These are phyloP conservation scores for Enteromius viviparus DNA, from an alignment of 2,797 vertebrate genomes.

Conservation along the genomic window DNA sequence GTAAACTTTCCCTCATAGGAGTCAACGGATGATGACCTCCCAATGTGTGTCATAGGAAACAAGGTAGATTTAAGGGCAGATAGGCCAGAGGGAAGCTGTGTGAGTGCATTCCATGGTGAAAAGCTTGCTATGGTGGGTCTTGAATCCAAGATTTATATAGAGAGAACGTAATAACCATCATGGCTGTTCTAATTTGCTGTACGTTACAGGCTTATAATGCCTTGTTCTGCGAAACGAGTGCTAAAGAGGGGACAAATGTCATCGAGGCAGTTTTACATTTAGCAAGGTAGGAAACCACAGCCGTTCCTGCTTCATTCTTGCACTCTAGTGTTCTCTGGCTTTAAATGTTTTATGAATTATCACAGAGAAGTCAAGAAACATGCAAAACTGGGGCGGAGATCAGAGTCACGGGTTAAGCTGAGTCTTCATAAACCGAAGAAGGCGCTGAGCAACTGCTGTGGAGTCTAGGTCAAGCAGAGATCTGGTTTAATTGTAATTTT, in stretches of 20 bases:
- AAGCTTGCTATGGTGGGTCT: constrained; percentile 75
- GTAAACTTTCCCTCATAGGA: constrained; percentile 65
- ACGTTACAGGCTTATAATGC: constrained; percentile 72
- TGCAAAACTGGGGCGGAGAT: constrained; percentile 58
- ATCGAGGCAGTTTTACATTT: constrained; percentile 79
- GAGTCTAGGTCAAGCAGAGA: constrained; percentile 52
- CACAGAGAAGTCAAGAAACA: constrained; percentile 76
- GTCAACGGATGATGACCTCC: constrained; percentile 65
- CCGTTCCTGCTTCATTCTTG: not conserved
- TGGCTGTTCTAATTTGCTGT: constrained; percentile 1
- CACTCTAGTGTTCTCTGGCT: not conserved
- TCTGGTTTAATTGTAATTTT: not conserved
- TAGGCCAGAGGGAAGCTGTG: constrained; percentile 59
- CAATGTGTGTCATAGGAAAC: constrained; percentile 79
- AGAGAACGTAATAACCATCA: constrained; percentile 12
- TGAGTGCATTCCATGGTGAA: constrained; percentile 71
- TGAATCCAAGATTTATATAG: constrained; percentile 21
- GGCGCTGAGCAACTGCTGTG: constrained; percentile 68
- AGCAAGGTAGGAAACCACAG: constrained; percentile 68
- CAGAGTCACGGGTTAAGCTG: constrained; percentile 61
- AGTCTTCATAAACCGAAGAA: constrained; percentile 61
- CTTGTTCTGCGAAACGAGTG: constrained; percentile 80
- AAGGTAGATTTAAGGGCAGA: constrained; percentile 74
- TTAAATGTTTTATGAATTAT: not conserved
- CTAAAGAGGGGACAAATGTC: constrained; percentile 77